These are phyloP conservation scores for Copidosoma aretas DNA, from an alignment of 2,888 invertebrate genomes.

Conservation along the genomic window DNA sequence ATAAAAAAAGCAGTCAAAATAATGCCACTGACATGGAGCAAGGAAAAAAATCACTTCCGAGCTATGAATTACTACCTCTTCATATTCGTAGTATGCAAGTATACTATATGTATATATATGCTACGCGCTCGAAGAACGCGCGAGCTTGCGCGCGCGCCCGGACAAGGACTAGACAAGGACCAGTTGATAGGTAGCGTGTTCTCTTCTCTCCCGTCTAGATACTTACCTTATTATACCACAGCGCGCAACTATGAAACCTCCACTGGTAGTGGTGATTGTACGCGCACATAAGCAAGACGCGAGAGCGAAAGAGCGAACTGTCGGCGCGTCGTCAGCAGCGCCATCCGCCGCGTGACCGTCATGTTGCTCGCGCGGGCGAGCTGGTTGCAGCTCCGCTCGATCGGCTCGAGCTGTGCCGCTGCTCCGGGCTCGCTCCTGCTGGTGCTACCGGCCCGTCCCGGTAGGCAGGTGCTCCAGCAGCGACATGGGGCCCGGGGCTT, in stretches of 20 bases:
- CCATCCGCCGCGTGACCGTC: slow-evolving; percentile 31
- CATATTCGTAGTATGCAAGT: too few relatives aligned
- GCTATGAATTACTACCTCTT: too few relatives aligned
- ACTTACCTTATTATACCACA: too few relatives aligned
- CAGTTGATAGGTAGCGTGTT: not conserved
- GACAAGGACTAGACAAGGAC: not conserved
- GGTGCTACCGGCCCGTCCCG: not conserved
- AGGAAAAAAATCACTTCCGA: too few relatives aligned
- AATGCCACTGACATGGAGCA: too few relatives aligned
- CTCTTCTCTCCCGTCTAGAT: too few relatives aligned
- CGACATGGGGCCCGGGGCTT: not conserved
- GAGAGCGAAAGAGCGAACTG: slow-evolving; percentile 13
- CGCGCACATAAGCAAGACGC: too few relatives aligned
- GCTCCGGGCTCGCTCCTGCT: not conserved
- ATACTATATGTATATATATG: too few relatives aligned
- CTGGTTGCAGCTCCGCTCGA: slow-evolving; percentile 3
- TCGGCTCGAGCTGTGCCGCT: slow-evolving; percentile 6
- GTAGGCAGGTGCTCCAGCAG: not conserved
- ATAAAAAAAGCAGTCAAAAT: too few relatives aligned
- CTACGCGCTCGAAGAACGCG: not conserved
- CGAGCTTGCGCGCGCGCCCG: not conserved
- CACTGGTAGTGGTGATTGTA: not conserved
- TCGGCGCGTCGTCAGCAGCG: slow-evolving; percentile 27
- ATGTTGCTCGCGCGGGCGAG: slow-evolving; percentile 51
- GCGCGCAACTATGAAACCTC: too few relatives aligned